These are phyloP conservation scores for Sinohyriopsis cumingii DNA, from an alignment of 2,888 invertebrate species.

Conservation along the genomic window DNA sequence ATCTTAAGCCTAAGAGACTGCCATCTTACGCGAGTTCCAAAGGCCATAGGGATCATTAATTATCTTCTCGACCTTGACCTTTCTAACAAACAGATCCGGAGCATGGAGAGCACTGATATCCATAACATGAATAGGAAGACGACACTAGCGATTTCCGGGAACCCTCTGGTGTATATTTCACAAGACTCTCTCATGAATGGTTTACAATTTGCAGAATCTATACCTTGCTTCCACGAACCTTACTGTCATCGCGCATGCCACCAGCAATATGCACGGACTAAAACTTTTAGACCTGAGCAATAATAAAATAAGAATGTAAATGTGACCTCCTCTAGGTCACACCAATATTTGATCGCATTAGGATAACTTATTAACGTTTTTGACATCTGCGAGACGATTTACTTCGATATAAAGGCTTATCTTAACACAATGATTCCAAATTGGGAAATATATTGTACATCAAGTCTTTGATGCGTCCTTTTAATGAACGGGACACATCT, in stretches of 20 bases:
- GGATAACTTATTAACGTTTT: too few relatives aligned
- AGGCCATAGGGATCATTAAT: constrained; percentile 35
- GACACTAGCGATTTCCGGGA: constrained; percentile 23
- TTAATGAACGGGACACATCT: too few relatives aligned
- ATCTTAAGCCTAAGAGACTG: constrained; percentile 38
- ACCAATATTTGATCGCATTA: constrained; percentile 9
- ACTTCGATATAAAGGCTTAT: not conserved
- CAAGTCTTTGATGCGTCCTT: too few relatives aligned
- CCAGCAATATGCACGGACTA: constrained; percentile 25
- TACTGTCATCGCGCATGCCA: constrained; percentile 28
- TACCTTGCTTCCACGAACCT: constrained; percentile 29
- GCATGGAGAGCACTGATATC: constrained; percentile 43
- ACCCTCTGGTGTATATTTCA: constrained; percentile 45
- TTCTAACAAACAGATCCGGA: constrained; percentile 38
- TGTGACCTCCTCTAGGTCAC: constrained; percentile 45
- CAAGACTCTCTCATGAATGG: constrained; percentile 34
- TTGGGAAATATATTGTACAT: too few relatives aligned
- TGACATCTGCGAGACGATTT: constrained; percentile 5
- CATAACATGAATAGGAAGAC: constrained; percentile 22
- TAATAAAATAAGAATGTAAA: constrained; percentile 40
- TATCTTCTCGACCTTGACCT: constrained; percentile 33
- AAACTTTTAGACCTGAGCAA: constrained; percentile 19
- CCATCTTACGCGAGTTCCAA: constrained; percentile 41
- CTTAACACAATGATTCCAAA: too few relatives aligned
- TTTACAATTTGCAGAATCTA: constrained; percentile 22